These are phyloP conservation scores for Todus mexicanus DNA, from an alignment of 2,797 vertebrate genomes.

Conservation along the genomic window DNA sequence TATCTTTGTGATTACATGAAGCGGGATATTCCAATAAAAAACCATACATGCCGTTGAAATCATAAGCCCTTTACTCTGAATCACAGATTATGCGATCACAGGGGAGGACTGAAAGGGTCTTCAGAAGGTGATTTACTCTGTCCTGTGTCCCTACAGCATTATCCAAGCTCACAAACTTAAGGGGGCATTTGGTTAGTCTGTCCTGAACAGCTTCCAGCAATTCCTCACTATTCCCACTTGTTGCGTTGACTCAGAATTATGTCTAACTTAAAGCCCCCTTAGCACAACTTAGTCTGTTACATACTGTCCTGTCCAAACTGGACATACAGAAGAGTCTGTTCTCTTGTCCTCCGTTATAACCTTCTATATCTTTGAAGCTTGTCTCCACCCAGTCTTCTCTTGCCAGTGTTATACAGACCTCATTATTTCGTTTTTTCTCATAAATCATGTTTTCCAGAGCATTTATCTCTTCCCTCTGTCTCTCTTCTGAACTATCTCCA, in stretches of 20 bases:
- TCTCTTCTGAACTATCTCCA: background rate
- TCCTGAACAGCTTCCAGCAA: background rate
- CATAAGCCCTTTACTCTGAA: background rate
- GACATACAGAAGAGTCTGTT: background rate
- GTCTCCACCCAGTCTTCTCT: background rate
- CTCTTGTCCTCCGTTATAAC: background rate
- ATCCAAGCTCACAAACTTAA: background rate
- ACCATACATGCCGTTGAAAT: background rate
- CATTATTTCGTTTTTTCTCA: background rate
- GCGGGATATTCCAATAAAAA: background rate
- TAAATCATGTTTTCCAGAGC: background rate
- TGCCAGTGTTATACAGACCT: background rate
- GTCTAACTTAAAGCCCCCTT: background rate
- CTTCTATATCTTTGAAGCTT: background rate
- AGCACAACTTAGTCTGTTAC: background rate
- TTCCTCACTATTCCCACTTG: background rate
- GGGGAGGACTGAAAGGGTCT: background rate
- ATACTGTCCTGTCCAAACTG: background rate
- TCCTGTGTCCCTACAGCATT: background rate
- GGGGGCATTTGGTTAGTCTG: background rate
- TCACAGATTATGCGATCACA: background rate
- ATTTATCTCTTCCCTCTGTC: background rate
- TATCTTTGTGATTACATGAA: background rate
- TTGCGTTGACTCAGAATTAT: background rate
- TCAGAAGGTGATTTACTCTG: background rate